A percentile compares a stretch with the other conserved stretches of the same genome.
Conservation (phyloP, 2,113 vertebrate species). For the Garra rufa region DNA sequence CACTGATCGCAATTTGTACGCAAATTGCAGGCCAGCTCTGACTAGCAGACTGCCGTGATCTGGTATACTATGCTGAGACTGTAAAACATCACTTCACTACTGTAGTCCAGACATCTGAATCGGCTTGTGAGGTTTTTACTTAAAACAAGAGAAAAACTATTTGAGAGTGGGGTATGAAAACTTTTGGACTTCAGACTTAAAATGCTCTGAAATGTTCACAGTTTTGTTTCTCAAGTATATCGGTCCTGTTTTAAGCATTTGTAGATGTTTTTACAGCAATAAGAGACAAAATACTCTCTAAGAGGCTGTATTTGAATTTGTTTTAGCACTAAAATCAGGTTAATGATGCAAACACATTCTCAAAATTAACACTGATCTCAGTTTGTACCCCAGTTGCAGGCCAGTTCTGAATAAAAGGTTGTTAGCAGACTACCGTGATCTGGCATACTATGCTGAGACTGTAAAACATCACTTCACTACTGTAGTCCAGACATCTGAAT, state of each 20-base stretch:
- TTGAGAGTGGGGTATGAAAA: neutral
- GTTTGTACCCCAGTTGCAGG: neutral
- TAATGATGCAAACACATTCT: neutral
- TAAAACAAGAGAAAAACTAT: neutral
- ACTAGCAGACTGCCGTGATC: neutral
- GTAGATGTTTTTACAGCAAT: neutral
- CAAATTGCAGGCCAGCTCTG: neutral
- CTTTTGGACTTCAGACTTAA: neutral
- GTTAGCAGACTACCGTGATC: neutral
- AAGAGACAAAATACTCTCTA: neutral
- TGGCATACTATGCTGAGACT: constrained; percentile 7
- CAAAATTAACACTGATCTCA: neutral
- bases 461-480: neutral
- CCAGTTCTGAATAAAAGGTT: neutral
- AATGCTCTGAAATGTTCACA: neutral
- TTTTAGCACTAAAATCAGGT: neutral
- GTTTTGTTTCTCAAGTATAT: neutral
- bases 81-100: neutral
- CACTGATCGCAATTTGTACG: neutral
- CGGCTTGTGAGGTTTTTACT: too few relatives aligned
- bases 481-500: constrained; percentile 3
- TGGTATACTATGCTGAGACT: constrained; percentile 4
- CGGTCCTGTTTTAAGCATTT: neutral
- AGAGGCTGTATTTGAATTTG: neutral
- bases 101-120: constrained; percentile 3